These are phyloP conservation scores for Promerops cafer DNA, from an alignment of 2,113 vertebrate genomes.

Conservation along the genomic window DNA sequence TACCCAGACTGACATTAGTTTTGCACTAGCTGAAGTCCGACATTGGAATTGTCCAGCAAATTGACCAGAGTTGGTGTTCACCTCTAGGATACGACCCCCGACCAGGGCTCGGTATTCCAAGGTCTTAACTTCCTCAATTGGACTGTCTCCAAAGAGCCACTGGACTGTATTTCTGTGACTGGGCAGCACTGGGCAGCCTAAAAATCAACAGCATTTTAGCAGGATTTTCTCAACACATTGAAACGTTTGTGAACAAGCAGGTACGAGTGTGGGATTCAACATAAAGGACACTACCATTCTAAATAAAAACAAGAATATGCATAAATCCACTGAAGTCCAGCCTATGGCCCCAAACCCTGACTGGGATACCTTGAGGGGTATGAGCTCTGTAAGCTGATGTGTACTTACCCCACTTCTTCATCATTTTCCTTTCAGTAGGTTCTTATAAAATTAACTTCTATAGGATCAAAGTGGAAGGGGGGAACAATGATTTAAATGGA, in stretches of 20 bases:
- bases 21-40: constrained; percentile 63
- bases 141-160: constrained; percentile 74
- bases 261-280: not conserved
- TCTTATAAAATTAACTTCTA: not conserved
- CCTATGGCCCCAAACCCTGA: not conserved
- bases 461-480: not conserved
- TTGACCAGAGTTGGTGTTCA: constrained; percentile 66
- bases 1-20: constrained; percentile 74
- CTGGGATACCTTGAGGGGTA: not conserved
- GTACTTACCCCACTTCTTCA: not conserved
- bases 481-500: not conserved
- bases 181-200: constrained; percentile 70
- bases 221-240: not conserved
- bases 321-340: not conserved
- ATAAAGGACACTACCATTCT: not conserved
- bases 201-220: not conserved
- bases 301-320: not conserved
- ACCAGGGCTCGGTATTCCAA: constrained; percentile 67
- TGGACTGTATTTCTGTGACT: constrained; percentile 65
- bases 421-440: not conserved
- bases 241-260: not conserved
- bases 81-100: constrained; percentile 78
- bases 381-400: not conserved
- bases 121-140: constrained; percentile 50
- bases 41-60: constrained; percentile 73